Evolutionary conservation across 1,140 invertebrate species (phyloP).

Genomic region (Dinoponera quadriceps): DNA sequence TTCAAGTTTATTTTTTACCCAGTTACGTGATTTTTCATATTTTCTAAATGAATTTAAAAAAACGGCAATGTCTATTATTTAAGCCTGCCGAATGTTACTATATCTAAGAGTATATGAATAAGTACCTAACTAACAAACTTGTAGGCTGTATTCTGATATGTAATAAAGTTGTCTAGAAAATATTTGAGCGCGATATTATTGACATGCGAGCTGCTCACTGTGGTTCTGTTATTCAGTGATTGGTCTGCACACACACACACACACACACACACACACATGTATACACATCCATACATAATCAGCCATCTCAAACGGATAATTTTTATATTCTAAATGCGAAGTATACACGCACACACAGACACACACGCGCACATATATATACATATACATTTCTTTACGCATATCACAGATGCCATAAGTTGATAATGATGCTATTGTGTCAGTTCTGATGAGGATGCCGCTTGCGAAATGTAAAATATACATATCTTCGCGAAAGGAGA

Average conservation of each 20-base stretch:
- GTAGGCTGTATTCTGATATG: conserved; percentile 84
- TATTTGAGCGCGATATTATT: conserved; percentile 65
- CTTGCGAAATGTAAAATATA: conserved; percentile 50
- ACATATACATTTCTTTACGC: conserved; percentile 18
- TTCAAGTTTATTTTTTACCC: conserved; percentile 78
- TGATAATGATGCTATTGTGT: conserved; percentile 44
- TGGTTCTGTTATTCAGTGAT: conserved; percentile 41
- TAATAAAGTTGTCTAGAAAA: conserved; percentile 84
- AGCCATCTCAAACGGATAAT: conserved; percentile 5
- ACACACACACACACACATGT: too few species aligned
- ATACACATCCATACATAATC: not conserved
- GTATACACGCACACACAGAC: too few species aligned
- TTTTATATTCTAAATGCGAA: conserved; percentile 45
- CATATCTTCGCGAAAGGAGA: conserved; percentile 29
- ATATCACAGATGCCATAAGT: conserved; percentile 52
- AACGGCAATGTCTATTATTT: conserved; percentile 81
- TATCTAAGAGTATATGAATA: conserved; percentile 84
- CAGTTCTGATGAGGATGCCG: conserved; percentile 38
- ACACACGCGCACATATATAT: too few species aligned
- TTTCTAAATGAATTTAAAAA: conserved; percentile 77
- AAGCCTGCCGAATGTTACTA: conserved; percentile 83
- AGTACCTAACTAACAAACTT: conserved; percentile 82
- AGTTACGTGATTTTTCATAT: conserved; percentile 80
- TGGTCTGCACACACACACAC: not conserved
- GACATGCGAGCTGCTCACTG: conserved; percentile 28